Evolutionary conservation across 30 jellyfish, hydroid and myxozoan genomes (phyloP).

Genomic region (Clytia hemisphaerica): DNA sequence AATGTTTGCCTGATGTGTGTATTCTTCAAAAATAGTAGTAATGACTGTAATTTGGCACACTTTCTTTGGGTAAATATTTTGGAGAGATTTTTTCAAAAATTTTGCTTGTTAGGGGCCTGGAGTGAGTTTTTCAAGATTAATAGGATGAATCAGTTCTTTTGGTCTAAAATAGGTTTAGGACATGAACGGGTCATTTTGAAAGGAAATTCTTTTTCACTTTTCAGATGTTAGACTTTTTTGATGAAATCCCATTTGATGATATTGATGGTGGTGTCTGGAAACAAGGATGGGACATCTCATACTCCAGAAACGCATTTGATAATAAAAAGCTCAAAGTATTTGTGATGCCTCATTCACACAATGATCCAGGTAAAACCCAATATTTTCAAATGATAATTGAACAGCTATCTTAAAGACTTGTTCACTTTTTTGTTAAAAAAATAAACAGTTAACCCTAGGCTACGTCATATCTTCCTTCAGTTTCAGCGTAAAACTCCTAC

Average conservation of each 20-base stretch:
- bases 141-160: not conserved
- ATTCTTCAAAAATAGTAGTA: too few relatives aligned
- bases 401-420: too few relatives aligned
- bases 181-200: not conserved
- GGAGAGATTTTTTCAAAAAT: too few relatives aligned
- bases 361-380: conserved; percentile 77
- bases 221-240: conserved; percentile 67
- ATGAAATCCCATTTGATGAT: conserved; percentile 62
- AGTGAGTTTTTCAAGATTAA: not conserved
- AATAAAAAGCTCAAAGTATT: conserved; percentile 55
- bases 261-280: conserved; percentile 91
- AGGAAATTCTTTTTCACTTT: not conserved
- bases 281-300: conserved; percentile 84
- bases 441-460: too few relatives aligned
- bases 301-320: conserved; percentile 50
- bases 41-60: too few relatives aligned
- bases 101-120: too few relatives aligned
- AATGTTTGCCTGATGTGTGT: too few relatives aligned
- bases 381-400: not conserved
- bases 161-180: not conserved
- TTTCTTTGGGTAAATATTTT: too few relatives aligned
- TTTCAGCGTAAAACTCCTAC: too few relatives aligned
- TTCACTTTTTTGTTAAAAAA: too few relatives aligned
- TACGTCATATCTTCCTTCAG: too few relatives aligned
- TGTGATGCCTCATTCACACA: conserved; percentile 85